Percentiles rank a stretch among this genome's conserved stretches.
phyloP scores from a whole-genome alignment of 2,888 invertebrate genomes.

The Idaea biselata region DNA sequence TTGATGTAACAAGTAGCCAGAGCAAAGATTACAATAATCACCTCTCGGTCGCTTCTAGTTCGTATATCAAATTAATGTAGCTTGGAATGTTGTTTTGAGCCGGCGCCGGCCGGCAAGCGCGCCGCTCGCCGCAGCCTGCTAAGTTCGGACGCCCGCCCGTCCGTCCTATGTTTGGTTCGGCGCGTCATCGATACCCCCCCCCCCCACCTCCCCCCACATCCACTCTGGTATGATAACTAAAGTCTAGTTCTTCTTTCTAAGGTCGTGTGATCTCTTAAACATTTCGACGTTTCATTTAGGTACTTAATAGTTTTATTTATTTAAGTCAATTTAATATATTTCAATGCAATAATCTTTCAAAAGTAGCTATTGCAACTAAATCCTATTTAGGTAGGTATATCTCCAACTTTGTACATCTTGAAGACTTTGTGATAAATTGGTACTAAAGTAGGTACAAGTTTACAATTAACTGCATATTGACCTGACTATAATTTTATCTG shows the following conservation, averaged over 20 bases:
- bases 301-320: too few species aligned
- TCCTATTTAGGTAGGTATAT: background rate
- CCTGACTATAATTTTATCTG: constrained; percentile 39
- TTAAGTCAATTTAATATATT: too few species aligned
- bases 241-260: too few species aligned
- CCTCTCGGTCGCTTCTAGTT: constrained; percentile 29
- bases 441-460: constrained; percentile 15
- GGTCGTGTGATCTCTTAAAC: too few species aligned
- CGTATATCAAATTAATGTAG: constrained; percentile 30
- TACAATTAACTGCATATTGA: constrained; percentile 34
- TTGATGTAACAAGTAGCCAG: constrained; percentile 43
- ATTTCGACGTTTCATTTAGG: too few species aligned
- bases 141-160: constrained; percentile 12
- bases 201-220: background rate
- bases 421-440: background rate
- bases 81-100: constrained; percentile 24
- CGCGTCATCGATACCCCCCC: constrained; percentile 21
- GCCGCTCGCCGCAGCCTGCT: constrained; percentile 27
- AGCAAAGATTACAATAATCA: constrained; percentile 46
- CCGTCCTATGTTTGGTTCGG: constrained; percentile 15
- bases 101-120: constrained; percentile 28
- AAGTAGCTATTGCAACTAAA: too few species aligned
- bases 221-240: background rate
- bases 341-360: too few species aligned
- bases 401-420: background rate